These are phyloP conservation scores for Anguilla pacifica DNA, from an alignment of 2,797 vertebrate genomes.

Conservation along the genomic window DNA sequence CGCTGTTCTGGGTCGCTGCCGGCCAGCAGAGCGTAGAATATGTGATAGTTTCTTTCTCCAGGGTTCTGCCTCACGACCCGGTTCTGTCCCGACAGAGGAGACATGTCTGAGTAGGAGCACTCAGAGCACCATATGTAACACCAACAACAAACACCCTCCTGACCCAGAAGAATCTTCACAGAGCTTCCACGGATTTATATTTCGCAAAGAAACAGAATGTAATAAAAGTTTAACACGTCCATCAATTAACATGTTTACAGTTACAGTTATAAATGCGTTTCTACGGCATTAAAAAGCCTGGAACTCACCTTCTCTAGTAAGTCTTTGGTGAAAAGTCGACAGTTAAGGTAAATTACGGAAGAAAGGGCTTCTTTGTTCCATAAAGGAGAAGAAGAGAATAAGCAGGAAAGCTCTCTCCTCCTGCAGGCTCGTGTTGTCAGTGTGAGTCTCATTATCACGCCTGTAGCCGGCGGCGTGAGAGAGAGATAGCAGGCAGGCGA, in stretches of 20 bases:
- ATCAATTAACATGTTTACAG: background rate
- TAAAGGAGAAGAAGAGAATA: background rate
- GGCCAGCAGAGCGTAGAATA: conserved; percentile 94
- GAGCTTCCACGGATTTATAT: background rate
- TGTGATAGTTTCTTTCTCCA: conserved; percentile 95
- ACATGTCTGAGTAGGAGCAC: conserved; percentile 29
- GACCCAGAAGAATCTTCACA: background rate
- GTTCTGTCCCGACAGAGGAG: conserved; percentile 75
- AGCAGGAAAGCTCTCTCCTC: background rate
- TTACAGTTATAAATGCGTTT: background rate
- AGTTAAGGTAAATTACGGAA: conserved; percentile 77
- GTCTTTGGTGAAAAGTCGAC: conserved; percentile 73
- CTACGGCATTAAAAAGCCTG: conserved; percentile 10
- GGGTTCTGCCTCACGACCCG: conserved; percentile 96
- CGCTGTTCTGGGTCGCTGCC: conserved; percentile 82
- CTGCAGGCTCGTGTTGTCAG: background rate
- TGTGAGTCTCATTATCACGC: background rate
- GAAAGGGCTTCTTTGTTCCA: background rate
- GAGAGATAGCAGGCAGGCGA: conserved; percentile 7
- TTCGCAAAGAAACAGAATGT: background rate
- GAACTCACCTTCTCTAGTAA: conserved; percentile 91
- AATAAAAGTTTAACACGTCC: background rate
- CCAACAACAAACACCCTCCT: background rate
- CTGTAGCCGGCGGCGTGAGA: background rate
- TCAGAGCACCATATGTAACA: background rate